Evolutionary conservation across 2,797 vertebrate species (phyloP).

Genomic region (Sebastes matsubarae): DNA sequence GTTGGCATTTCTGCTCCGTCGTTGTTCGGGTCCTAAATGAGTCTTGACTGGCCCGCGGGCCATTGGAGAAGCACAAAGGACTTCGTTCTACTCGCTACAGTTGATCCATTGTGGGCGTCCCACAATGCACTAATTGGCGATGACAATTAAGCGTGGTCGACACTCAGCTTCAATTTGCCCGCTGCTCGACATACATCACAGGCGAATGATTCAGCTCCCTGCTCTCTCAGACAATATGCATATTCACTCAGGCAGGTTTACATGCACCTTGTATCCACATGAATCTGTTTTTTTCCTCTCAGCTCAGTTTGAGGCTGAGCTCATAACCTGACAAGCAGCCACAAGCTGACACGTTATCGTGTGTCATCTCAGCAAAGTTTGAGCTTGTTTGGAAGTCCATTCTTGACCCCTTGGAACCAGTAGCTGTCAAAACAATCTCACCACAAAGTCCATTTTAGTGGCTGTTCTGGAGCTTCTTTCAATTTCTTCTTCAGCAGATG

Average conservation of each 20-base stretch:
- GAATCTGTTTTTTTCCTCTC: background rate
- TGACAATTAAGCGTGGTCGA: slow-evolving; percentile 90
- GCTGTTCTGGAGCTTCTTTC: background rate
- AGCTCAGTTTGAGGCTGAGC: slow-evolving; percentile 15
- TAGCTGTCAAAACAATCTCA: background rate
- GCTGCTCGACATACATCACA: slow-evolving; percentile 70
- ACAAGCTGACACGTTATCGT: background rate
- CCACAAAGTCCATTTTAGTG: background rate
- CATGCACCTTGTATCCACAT: slow-evolving; percentile 23
- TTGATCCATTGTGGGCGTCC: slow-evolving; percentile 90
- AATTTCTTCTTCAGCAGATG: background rate
- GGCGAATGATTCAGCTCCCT: slow-evolving; percentile 19
- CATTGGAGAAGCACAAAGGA: slow-evolving; percentile 95
- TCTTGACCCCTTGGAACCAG: background rate
- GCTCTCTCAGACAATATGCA: slow-evolving; percentile 33
- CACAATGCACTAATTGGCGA: slow-evolving; percentile 96
- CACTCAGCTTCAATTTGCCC: slow-evolving; percentile 87
- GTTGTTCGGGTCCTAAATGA: slow-evolving; percentile 92
- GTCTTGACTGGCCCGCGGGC: slow-evolving; percentile 95
- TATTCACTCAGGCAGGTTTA: slow-evolving; percentile 42
- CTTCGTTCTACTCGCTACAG: slow-evolving; percentile 89
- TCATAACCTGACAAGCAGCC: background rate
- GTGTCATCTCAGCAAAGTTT: background rate
- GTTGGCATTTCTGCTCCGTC: slow-evolving; percentile 89
- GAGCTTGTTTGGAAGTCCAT: background rate